Evolutionary conservation across 2,888 invertebrate species (phyloP).

Genomic region (Tortrix viridana): DNA sequence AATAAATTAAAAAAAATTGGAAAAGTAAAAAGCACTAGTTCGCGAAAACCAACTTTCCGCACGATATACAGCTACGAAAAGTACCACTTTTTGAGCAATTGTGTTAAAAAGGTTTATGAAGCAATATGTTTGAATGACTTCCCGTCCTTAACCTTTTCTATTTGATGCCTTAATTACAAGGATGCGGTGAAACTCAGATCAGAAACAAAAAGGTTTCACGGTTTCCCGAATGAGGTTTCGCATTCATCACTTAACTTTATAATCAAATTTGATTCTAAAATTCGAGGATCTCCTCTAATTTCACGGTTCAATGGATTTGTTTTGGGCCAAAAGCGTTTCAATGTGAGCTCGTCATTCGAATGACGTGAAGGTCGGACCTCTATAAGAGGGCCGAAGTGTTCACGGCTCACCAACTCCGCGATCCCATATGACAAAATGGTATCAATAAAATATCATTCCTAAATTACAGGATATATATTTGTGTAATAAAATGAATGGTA

Average conservation of each 20-base stretch:
- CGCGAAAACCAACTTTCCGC: too few species aligned
- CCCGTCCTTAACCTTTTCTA: conserved; percentile 27
- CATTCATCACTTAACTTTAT: conserved; percentile 75
- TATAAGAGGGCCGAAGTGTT: conserved; percentile 63
- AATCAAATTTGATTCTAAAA: conserved; percentile 75
- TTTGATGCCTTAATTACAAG: conserved; percentile 33
- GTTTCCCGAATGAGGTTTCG: conserved; percentile 60
- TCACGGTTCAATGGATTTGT: conserved; percentile 75
- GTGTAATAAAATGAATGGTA: conserved; percentile 25
- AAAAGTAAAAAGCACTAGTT: too few species aligned
- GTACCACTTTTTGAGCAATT: too few species aligned
- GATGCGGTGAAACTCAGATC: conserved; percentile 38
- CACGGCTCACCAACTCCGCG: conserved; percentile 62
- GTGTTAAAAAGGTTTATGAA: too few species aligned
- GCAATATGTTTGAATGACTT: conserved; percentile 3
- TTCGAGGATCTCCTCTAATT: conserved; percentile 76
- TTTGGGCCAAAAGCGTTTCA: conserved; percentile 76
- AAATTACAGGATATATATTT: conserved; percentile 20
- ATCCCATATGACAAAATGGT: conserved; percentile 53
- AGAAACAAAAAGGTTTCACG: conserved; percentile 43
- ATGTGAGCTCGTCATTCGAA: conserved; percentile 72
- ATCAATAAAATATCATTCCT: conserved; percentile 40
- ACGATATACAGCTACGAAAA: too few species aligned
- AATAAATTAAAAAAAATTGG: too few species aligned
- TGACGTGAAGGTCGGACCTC: conserved; percentile 70